phyloP scores from a whole-genome alignment of 2,113 vertebrate genomes.

The Heterochromis multidens region DNA sequence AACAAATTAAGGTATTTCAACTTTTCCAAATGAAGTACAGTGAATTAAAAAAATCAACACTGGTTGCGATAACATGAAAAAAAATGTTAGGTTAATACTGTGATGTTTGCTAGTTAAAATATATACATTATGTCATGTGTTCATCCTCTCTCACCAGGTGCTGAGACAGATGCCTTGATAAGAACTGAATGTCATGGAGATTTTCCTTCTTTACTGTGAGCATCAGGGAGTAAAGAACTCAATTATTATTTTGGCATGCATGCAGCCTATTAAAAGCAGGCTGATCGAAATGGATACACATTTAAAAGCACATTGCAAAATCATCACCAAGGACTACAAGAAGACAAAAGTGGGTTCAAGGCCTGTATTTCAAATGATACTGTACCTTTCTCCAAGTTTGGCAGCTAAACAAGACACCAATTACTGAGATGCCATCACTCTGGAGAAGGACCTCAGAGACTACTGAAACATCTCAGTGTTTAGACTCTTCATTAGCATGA shows the following conservation, averaged over 20 bases:
- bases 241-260: background rate
- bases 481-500: background rate
- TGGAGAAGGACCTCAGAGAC: background rate
- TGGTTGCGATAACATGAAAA: background rate
- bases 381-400: background rate
- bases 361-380: background rate
- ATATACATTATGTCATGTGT: background rate
- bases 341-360: background rate
- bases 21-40: background rate
- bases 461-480: background rate
- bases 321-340: background rate
- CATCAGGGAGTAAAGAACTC: background rate
- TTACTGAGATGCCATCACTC: background rate
- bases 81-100: background rate
- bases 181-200: background rate
- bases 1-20: background rate
- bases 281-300: background rate
- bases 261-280: background rate
- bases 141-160: too few species aligned
- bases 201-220: background rate
- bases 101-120: background rate
- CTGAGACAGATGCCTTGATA: background rate
- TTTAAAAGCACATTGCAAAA: background rate
- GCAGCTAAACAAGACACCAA: background rate
- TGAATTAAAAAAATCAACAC: background rate